Conservation (phyloP, 2,888 invertebrate genomes). For the Drosophila vallismaia region DNA sequence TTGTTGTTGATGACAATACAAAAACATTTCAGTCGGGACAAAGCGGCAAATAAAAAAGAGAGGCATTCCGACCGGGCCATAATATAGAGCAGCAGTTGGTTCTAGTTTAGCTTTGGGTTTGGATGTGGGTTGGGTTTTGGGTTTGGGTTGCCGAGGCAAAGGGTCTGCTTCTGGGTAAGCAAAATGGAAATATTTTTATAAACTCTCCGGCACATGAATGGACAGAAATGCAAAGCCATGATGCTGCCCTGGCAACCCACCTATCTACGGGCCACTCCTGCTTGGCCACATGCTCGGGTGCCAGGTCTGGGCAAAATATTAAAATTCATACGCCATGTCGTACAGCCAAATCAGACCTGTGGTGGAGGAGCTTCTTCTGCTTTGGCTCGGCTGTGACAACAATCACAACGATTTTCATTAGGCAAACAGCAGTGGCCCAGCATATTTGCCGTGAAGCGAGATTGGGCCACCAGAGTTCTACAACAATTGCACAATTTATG, state of each 20-base stretch:
- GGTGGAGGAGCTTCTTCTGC: slow-evolving; percentile 13
- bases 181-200: slow-evolving; percentile 47
- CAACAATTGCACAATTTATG: slow-evolving; percentile 79
- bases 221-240: slow-evolving; percentile 39
- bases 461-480: slow-evolving; percentile 20
- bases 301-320: slow-evolving; percentile 63
- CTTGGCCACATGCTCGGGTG: slow-evolving; percentile 32
- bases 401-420: slow-evolving; percentile 68
- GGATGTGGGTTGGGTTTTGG: too few species aligned
- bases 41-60: slow-evolving; percentile 61
- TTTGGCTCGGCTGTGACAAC: slow-evolving; percentile 39
- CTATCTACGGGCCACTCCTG: slow-evolving; percentile 49
- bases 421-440: slow-evolving; percentile 61
- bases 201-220: slow-evolving; percentile 39
- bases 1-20: slow-evolving; percentile 77
- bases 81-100: slow-evolving; percentile 49
- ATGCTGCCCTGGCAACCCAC: background rate
- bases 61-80: slow-evolving; percentile 50
- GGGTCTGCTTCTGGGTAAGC: slow-evolving; percentile 13
- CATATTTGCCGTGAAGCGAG: slow-evolving; percentile 62
- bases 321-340: slow-evolving; percentile 79
- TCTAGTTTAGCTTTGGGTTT: background rate
- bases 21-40: slow-evolving; percentile 67
- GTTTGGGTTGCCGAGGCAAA: background rate
- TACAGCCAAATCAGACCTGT: slow-evolving; percentile 68